Evolutionary conservation across 2,888 invertebrate genomes (phyloP).

Genomic region (Panopea generosa): DNA sequence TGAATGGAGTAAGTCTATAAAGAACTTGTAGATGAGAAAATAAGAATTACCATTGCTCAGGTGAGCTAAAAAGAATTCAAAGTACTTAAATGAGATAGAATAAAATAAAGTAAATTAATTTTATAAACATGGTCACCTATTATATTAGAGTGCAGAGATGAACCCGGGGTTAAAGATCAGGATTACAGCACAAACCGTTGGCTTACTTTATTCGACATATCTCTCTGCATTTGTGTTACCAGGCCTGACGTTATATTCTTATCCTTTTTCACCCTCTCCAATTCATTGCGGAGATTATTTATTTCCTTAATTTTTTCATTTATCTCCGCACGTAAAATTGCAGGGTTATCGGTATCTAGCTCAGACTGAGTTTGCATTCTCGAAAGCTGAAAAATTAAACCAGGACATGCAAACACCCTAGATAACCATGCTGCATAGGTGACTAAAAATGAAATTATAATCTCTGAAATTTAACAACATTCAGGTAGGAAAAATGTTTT

Average conservation of each 20-base stretch:
- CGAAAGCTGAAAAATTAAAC: conserved; percentile 50
- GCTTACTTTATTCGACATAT: conserved; percentile 84
- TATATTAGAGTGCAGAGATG: too few species aligned
- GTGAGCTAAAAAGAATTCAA: too few species aligned
- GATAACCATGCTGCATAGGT: too few species aligned
- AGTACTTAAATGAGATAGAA: too few species aligned
- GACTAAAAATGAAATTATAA: too few species aligned
- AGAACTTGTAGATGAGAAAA: too few species aligned
- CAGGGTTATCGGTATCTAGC: conserved; percentile 50
- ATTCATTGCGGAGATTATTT: conserved; percentile 77
- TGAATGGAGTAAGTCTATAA: too few species aligned
- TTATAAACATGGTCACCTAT: conserved; percentile 5
- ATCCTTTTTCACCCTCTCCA: conserved; percentile 83
- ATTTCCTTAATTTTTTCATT: conserved; percentile 78
- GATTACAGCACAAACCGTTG: background rate
- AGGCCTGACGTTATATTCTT: conserved; percentile 84
- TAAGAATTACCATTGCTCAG: too few species aligned
- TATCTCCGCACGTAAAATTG: conserved; percentile 69
- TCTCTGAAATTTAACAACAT: too few species aligned
- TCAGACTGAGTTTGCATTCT: conserved; percentile 53
- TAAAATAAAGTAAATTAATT: too few species aligned
- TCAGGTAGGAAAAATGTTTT: too few species aligned
- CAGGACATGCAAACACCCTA: background rate
- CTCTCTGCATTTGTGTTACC: conserved; percentile 84
- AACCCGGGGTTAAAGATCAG: conserved; percentile 1